phyloP scores from a whole-genome alignment of 64 coral and sea anemone species.

The Acropora tenuis region DNA sequence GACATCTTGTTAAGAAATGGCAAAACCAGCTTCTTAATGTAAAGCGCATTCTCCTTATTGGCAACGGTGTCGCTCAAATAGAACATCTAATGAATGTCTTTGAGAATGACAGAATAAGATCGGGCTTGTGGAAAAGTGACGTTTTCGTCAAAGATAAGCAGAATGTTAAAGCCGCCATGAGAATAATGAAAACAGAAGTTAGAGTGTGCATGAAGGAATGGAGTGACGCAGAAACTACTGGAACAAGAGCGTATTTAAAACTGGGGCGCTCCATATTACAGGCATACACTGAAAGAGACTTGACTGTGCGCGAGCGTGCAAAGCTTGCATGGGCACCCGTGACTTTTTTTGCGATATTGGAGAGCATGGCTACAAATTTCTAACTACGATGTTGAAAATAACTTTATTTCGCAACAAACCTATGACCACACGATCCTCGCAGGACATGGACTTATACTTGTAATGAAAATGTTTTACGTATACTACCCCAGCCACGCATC shows the following conservation, averaged over 20 bases:
- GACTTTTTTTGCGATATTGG: not conserved
- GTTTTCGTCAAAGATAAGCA: slow-evolving; percentile 46
- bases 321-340: slow-evolving; percentile 19
- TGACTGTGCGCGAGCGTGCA: slow-evolving; percentile 6
- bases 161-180: slow-evolving; percentile 34
- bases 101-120: slow-evolving; percentile 19
- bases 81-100: slow-evolving; percentile 38
- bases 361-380: slow-evolving; percentile 16
- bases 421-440: not conserved
- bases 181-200: slow-evolving; percentile 1
- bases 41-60: slow-evolving; percentile 53
- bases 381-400: not conserved
- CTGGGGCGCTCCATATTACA: not conserved
- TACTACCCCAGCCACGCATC: not conserved
- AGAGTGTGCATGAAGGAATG: slow-evolving; percentile 4
- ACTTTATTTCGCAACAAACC: not conserved
- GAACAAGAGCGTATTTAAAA: not conserved
- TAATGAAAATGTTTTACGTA: not conserved
- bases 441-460: not conserved
- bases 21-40: slow-evolving; percentile 66
- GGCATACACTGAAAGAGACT: not conserved
- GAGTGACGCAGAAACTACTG: not conserved
- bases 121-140: slow-evolving; percentile 40
- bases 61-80: slow-evolving; percentile 46
- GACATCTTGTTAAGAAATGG: slow-evolving; percentile 71